These are phyloP conservation scores for Conomelus anceps DNA, from an alignment of 2,888 invertebrate genomes.

Conservation along the genomic window DNA sequence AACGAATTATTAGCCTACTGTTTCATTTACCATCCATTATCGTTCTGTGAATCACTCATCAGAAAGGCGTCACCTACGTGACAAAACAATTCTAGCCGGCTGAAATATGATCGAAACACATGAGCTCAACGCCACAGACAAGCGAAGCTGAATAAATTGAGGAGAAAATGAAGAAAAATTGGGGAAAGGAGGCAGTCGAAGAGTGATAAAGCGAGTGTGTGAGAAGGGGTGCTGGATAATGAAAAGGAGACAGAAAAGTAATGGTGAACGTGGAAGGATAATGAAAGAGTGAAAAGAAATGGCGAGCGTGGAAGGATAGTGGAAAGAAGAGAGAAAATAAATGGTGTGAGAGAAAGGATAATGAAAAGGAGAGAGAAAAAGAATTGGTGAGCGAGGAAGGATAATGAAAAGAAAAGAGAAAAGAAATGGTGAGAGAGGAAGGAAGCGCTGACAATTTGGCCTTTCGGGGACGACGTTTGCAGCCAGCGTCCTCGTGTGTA, in stretches of 20 bases:
- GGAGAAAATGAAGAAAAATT: slow-evolving; percentile 1
- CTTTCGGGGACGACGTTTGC: neutral
- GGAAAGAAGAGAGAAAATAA: slow-evolving; percentile 2
- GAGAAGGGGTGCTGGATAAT: neutral
- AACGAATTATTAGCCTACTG: no score
- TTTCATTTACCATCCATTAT: no score
- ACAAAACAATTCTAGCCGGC: neutral
- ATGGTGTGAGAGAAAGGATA: slow-evolving; percentile 4
- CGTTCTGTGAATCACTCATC: no score
- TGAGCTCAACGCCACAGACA: neutral
- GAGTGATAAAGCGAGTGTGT: neutral
- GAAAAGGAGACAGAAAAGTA: slow-evolving; percentile 1
- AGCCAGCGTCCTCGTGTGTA: neutral
- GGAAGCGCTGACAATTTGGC: slow-evolving; percentile 1
- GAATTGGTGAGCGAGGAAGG: neutral
- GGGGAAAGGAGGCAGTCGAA: neutral
- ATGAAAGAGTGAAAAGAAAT: no score
- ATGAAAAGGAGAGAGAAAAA: slow-evolving; percentile 1
- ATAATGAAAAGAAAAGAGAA: slow-evolving; percentile 5
- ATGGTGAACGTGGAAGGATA: slow-evolving; percentile 4
- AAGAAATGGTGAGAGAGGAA: no score
- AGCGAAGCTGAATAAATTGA: neutral
- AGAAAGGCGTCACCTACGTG: neutral
- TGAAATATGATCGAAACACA: neutral
- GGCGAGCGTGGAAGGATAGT: neutral